phyloP scores from a whole-genome alignment of 37 sponge, comb jelly and placozoan species.

The Ianthella basta region DNA sequence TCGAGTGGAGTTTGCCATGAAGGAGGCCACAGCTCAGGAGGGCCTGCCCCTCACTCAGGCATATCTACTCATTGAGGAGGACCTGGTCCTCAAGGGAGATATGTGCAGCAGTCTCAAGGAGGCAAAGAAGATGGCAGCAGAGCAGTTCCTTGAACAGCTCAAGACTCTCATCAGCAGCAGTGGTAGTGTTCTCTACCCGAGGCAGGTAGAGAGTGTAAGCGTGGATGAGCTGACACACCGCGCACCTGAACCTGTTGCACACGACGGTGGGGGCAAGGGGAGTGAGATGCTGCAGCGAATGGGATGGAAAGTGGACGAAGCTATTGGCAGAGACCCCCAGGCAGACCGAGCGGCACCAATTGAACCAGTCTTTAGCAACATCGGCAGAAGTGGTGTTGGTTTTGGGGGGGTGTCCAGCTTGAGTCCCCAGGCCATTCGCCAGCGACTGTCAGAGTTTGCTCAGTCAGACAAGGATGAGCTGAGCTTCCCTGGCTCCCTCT shows the following conservation, averaged over 20 bases:
- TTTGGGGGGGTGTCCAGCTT: background rate
- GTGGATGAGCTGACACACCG: background rate
- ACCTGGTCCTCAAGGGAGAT: conserved; percentile 1
- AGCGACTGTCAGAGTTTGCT: conserved; percentile 40
- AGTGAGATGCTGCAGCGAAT: conserved; percentile 42
- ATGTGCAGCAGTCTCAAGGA: conserved; percentile 25
- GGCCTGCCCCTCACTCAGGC: background rate
- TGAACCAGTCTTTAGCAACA: background rate
- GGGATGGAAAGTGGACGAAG: conserved; percentile 42
- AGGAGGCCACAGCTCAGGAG: background rate
- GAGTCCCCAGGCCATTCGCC: conserved; percentile 18
- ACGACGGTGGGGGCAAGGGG: conserved; percentile 25
- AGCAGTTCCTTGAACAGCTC: conserved; percentile 1
- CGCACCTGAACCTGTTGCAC: background rate
- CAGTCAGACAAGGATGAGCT: conserved; percentile 46
- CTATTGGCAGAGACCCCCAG: conserved; percentile 8
- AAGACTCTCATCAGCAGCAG: background rate
- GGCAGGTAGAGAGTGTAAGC: background rate
- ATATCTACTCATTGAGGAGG: conserved; percentile 18
- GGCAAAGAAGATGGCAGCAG: conserved; percentile 28
- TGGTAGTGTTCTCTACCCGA: background rate
- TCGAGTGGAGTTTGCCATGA: conserved; percentile 10
- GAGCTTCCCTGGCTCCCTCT: conserved; percentile 40
- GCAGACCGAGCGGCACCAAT: conserved; percentile 21
- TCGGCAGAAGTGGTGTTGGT: conserved; percentile 22